Percentiles rank a stretch among this genome's conserved stretches.
These are phyloP conservation scores for Ptychoptera albimana DNA, from an alignment of 2,888 invertebrate genomes.

Conservation along the genomic window DNA sequence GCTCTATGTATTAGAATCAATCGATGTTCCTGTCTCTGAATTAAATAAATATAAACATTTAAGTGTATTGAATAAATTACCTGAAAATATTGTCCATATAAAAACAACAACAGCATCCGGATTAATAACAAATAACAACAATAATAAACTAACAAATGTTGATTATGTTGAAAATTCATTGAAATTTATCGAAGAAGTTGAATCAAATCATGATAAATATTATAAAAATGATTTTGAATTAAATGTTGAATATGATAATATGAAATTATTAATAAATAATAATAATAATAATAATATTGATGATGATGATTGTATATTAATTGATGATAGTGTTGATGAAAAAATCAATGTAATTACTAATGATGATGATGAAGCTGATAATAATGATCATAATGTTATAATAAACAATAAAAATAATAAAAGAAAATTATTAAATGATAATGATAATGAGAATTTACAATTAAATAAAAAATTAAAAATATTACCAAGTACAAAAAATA, in stretches of 20 bases:
- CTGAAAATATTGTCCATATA: conserved; percentile 9
- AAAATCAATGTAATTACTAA: background rate
- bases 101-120: background rate
- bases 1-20: conserved; percentile 12
- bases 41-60: conserved; percentile 11
- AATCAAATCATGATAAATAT: conserved; percentile 6
- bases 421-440: background rate
- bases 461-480: no score
- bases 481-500: no score
- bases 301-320: background rate
- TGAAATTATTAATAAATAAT: background rate
- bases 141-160: background rate
- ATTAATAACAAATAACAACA: background rate
- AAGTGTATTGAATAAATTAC: conserved; percentile 10
- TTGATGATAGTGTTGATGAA: background rate
- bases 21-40: conserved; percentile 12
- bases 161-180: conserved; percentile 5
- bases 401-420: background rate
- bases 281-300: background rate
- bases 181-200: conserved; percentile 8
- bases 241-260: conserved; percentile 6
- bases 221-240: conserved; percentile 10
- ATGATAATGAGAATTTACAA: background rate
- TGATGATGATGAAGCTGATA: background rate
- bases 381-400: conserved; percentile 2